phyloP scores from a whole-genome alignment of 2,888 invertebrate species.

The Drosophila conformis region DNA sequence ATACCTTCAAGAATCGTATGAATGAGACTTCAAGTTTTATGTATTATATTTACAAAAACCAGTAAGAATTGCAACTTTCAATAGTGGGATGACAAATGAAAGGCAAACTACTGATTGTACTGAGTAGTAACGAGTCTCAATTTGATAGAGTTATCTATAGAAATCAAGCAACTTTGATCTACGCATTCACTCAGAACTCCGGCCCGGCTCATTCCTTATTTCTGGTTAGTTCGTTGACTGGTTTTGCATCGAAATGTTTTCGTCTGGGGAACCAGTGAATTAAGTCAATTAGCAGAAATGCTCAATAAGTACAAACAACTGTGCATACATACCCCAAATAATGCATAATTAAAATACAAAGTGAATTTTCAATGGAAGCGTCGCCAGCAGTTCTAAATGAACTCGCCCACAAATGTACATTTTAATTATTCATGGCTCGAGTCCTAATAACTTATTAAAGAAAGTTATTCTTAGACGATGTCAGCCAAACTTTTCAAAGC shows the following conservation, averaged over 20 bases:
- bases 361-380: slow-evolving; percentile 20
- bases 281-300: slow-evolving; percentile 34
- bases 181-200: not conserved
- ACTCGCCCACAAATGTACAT: not conserved
- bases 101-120: not conserved
- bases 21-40: not conserved
- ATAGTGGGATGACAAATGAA: not conserved
- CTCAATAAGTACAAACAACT: not conserved
- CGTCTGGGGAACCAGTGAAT: slow-evolving; percentile 10
- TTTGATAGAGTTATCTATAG: not conserved
- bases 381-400: not conserved
- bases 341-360: slow-evolving; percentile 25
- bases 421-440: slow-evolving; percentile 8
- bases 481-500: not conserved
- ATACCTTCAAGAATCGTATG: no score
- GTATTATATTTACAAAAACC: not conserved
- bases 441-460: not conserved
- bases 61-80: no score
- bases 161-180: not conserved
- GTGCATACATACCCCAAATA: not conserved
- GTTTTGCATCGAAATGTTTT: not conserved
- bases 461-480: not conserved
- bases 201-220: not conserved
- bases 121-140: not conserved
- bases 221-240: not conserved